A percentile compares a stretch with the other conserved stretches of the same genome.
Conservation (phyloP, 2,113 vertebrate genomes). For the Epinephelus lanceolatus region DNA sequence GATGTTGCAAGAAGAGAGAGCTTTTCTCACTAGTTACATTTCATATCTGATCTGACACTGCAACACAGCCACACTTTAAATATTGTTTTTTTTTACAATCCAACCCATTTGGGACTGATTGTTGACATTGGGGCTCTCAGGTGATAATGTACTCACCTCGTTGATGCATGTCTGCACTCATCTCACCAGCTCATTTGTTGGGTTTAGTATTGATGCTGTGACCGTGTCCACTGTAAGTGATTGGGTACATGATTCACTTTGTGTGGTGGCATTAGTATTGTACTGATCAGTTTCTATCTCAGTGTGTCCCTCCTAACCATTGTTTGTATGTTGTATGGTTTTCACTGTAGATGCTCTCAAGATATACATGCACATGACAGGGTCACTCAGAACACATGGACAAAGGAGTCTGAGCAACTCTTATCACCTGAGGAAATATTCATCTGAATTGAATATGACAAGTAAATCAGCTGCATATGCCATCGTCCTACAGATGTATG, state of each 20-base stretch:
- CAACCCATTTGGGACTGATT: not conserved
- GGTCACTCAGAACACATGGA: slow-evolving; percentile 4
- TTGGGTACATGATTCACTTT: slow-evolving; percentile 29
- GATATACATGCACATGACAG: not conserved
- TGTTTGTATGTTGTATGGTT: slow-evolving; percentile 36
- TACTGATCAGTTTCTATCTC: slow-evolving; percentile 20
- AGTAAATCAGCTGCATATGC: slow-evolving; percentile 54
- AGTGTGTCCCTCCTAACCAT: slow-evolving; percentile 31
- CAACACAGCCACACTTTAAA: not conserved
- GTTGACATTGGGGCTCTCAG: not conserved
- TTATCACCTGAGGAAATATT: slow-evolving; percentile 27
- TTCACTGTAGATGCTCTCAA: not conserved
- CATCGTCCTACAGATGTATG: slow-evolving; percentile 2
- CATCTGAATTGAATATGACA: slow-evolving; percentile 5
- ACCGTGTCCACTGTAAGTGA: slow-evolving; percentile 50
- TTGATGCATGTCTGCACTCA: slow-evolving; percentile 63
- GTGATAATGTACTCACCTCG: slow-evolving; percentile 12
- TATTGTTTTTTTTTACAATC: not conserved
- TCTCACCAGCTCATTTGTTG: slow-evolving; percentile 55
- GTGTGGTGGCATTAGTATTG: slow-evolving; percentile 45
- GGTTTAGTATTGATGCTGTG: slow-evolving; percentile 36
- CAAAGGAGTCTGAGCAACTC: not conserved
- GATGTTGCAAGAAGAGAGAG: not conserved
- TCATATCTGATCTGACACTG: not conserved
- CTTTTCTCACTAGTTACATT: not conserved